A percentile compares a stretch with the other conserved stretches of the same genome.
phyloP scores from a whole-genome alignment of 2,888 invertebrate species.

The Poecilobothrus nobilitatus region DNA sequence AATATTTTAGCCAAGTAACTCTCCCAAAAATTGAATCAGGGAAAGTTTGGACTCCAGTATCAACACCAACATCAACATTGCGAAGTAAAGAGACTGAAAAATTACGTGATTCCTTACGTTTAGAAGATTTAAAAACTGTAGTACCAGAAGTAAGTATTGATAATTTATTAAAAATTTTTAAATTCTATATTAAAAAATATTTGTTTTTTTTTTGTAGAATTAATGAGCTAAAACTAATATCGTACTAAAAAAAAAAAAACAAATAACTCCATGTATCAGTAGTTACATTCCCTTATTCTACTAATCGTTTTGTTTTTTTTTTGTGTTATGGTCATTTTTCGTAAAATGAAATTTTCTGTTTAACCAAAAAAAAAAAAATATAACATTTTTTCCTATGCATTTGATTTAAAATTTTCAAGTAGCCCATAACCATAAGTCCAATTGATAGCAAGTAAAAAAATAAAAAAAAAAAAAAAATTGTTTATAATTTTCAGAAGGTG shows the following conservation, averaged over 20 bases:
- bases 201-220: neutral
- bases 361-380: too few species aligned
- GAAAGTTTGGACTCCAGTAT: constrained; percentile 31
- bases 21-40: constrained; percentile 31
- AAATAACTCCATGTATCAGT: too few species aligned
- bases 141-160: constrained; percentile 27
- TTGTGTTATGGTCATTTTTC: too few species aligned
- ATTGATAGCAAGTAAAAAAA: too few species aligned
- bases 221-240: neutral
- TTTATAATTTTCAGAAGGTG: neutral
- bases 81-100: constrained; percentile 32
- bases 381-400: too few species aligned
- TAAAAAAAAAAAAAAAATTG: too few species aligned
- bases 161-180: neutral
- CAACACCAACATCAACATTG: constrained; percentile 31
- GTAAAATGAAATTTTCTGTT: too few species aligned
- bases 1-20: constrained; percentile 25
- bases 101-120: constrained; percentile 31
- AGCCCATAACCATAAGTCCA: too few species aligned
- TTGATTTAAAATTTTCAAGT: too few species aligned
- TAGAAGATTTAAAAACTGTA: constrained; percentile 31
- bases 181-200: neutral
- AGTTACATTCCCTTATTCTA: too few species aligned
- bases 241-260: too few species aligned
- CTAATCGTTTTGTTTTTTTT: too few species aligned